Percentiles rank a stretch among this genome's conserved stretches.
These are phyloP conservation scores for Poecile montanus DNA, from an alignment of 2,797 vertebrate genomes.

Conservation along the genomic window DNA sequence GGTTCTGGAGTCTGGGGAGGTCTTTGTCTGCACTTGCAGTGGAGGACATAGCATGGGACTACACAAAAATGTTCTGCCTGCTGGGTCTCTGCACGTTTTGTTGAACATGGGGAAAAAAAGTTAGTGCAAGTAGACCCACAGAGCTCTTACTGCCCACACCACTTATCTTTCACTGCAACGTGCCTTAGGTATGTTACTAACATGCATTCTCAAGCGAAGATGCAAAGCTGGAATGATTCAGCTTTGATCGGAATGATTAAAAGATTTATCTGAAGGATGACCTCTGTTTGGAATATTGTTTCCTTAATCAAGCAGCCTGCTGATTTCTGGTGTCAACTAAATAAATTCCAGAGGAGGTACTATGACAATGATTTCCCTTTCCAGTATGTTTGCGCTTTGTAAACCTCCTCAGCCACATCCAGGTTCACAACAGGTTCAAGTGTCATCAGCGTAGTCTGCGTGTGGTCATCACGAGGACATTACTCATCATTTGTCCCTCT, in stretches of 20 bases:
- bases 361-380: neutral
- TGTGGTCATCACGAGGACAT: neutral
- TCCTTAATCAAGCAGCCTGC: neutral
- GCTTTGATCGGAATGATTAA: neutral
- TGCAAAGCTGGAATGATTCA: neutral
- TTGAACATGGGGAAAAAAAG: neutral
- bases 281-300: neutral
- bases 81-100: accelerated
- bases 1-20: neutral
- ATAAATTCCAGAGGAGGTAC: neutral
- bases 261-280: neutral
- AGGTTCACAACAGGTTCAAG: neutral
- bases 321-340: neutral
- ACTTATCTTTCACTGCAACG: neutral
- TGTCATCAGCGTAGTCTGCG: neutral
- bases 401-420: neutral
- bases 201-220: neutral
- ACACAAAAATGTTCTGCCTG: accelerated
- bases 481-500: neutral
- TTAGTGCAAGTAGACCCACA: neutral
- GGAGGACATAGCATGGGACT: neutral
- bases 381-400: neutral
- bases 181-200: neutral
- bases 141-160: neutral
- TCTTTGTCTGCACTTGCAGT: neutral